A percentile compares a stretch with the other conserved stretches of the same genome.
Evolutionary conservation across 2,888 invertebrate species (phyloP).

Genomic region (Catocala fraxini): DNA sequence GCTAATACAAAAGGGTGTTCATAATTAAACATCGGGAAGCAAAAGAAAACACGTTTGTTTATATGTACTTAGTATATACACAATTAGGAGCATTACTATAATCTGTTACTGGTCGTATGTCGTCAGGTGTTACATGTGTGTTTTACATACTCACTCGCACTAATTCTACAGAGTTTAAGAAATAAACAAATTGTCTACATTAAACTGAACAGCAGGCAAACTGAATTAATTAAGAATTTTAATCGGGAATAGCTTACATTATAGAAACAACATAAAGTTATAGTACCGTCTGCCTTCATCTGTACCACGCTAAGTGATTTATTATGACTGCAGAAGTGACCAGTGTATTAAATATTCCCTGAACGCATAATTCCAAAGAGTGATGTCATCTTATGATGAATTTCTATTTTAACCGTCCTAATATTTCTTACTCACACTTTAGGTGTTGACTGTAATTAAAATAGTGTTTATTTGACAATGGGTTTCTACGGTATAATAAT

Average conservation of each 20-base stretch:
- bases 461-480: not conserved
- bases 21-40: conserved; percentile 25
- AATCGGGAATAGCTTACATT: conserved; percentile 9
- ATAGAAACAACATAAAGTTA: conserved; percentile 18
- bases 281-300: conserved; percentile 19
- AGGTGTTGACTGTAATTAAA: conserved; percentile 1
- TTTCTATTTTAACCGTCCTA: conserved; percentile 20
- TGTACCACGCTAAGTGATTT: conserved; percentile 6
- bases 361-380: conserved; percentile 11
- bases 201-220: not conserved
- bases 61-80: not conserved
- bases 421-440: conserved; percentile 18
- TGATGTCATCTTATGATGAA: conserved; percentile 20
- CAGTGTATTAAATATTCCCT: conserved; percentile 13
- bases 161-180: not conserved
- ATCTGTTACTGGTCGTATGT: not conserved
- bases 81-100: not conserved
- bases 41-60: not conserved
- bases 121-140: conserved; percentile 3
- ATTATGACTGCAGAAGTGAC: not conserved
- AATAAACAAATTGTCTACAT: no score
- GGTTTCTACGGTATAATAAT: not conserved
- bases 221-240: not conserved
- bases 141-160: conserved; percentile 3
- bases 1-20: conserved; percentile 27